These are phyloP conservation scores for Lithosia quadra DNA, from an alignment of 2,888 invertebrate species.

Conservation along the genomic window DNA sequence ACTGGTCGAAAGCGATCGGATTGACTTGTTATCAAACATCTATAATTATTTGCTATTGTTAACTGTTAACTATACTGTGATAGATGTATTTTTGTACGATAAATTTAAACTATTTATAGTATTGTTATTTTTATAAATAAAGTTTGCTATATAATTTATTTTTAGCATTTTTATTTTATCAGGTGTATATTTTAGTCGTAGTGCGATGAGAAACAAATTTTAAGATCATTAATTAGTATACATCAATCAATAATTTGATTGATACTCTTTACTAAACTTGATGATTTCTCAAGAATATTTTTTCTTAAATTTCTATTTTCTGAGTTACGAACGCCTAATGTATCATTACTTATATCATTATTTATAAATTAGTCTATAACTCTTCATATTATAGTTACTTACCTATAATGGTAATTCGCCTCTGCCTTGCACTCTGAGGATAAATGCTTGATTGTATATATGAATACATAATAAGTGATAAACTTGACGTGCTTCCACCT, in stretches of 20 bases:
- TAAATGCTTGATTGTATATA: too few relatives aligned
- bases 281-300: background rate
- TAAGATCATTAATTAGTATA: too few relatives aligned
- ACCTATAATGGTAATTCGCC: too few relatives aligned
- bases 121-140: slow-evolving; percentile 54
- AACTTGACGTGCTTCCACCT: background rate
- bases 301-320: too few relatives aligned
- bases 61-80: slow-evolving; percentile 68
- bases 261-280: too few relatives aligned
- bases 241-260: too few relatives aligned
- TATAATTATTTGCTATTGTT: slow-evolving; percentile 47
- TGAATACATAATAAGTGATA: too few relatives aligned
- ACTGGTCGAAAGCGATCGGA: slow-evolving; percentile 56
- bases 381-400: too few relatives aligned
- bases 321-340: too few relatives aligned
- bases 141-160: slow-evolving; percentile 33
- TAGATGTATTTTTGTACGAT: slow-evolving; percentile 60
- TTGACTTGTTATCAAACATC: slow-evolving; percentile 48
- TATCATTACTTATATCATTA: background rate
- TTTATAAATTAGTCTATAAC: too few relatives aligned
- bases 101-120: slow-evolving; percentile 49
- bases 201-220: background rate
- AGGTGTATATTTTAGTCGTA: too few relatives aligned
- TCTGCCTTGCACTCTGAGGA: too few relatives aligned
- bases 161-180: background rate